Base-by-base conservation (phyloP, 2,888 invertebrate genomes). In the Tenthredo distinguenda region DNA sequence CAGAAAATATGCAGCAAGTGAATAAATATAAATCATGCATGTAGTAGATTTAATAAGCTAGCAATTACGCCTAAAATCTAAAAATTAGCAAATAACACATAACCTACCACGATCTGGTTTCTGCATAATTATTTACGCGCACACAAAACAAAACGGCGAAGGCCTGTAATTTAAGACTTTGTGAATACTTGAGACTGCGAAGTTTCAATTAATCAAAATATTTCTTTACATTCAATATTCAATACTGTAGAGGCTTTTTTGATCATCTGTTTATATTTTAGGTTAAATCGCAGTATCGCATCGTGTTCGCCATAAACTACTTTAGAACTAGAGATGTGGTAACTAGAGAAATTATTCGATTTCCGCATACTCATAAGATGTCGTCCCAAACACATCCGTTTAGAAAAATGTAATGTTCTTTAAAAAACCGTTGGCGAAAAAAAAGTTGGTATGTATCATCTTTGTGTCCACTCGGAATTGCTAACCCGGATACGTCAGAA, bases 101-200 rank as follows among this genome's bases (percentile, higher is more conserved):
- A 55, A 77, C 77, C 55, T 55, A 77, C 81, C 81, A 26, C 81
- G 58, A 26, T 81, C 81, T 37, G 40, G n/a, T 37, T 37, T 81
- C 37, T 62, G 62, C 81, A 81, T 81, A 3, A 31, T 81, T 43
- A 40, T 74, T 74, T 43, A 43, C 12, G 6, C n/a, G 43, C 18
- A 43, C 4, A 21, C 6, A 18, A 34, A 68, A 34, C 31, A 68
- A 68, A 34, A 18, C 18, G 34, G n/a, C 40, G 0, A 72, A n/a
- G 7, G 9, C 71, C 37, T 6, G 43, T 21, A 72, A 72, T 40
- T 72, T 1, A 72, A 43, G 21, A 21, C 18, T 43, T 21, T 21
- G 10, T 43, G n/a, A 21, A 26, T 43, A 43, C 10, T 43, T 6
- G 3, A 43, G 12, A n/a, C 10, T 26, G 15, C 1, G 43, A n/a